Evolutionary conservation across 2,888 invertebrate genomes (phyloP), one percentile per base, ranked within the genome.

Genomic region (Scaptomyza parva): DNA sequence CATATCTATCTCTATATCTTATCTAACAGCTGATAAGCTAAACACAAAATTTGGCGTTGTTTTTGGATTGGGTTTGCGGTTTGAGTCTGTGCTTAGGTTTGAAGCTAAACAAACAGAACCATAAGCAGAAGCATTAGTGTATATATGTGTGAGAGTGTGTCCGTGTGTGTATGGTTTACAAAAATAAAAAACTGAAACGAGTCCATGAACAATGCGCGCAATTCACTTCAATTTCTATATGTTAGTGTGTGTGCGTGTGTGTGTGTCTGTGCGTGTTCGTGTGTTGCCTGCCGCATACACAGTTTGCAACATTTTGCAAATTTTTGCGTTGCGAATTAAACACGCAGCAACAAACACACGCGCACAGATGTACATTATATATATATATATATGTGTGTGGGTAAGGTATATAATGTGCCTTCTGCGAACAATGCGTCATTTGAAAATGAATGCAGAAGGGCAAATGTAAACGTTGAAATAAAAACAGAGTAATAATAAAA

Each of bases 361-460:
- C 62, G 61, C 54, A 53, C 43, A 59, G 18, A 57, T 41, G 52
- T 33, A 57, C 58, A 54, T 12, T 40, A 14, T 22, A 24, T 22
- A 44, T 3, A 8, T 12, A 48, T 14, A 26, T 17, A 24, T 22
- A 44, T 7, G 12, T 12, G 33, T 14, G 7, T 35, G 47, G 54
- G 37, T 43, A 17, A 30, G 9, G 6, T 51, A 35, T 24, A 18
- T 53, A 37, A 33, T 8, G 20, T n/a, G 9, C n/a, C 35, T 37
- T n/a, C n/a, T 39, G 74, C 39, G 63, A 78, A 87, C 83, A 82
- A 82, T 82, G 82, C 88, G 84, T 86, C 88, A 83, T 86, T 87
- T 76, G 73, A 70, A 86, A 37, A 73, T 57, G 67, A 76, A 81
- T 41, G 57, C 69, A 70, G 66, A 73, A 60, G 74, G 70, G 75